phyloP scores from a whole-genome alignment of 2,113 vertebrate species.

The Psophia crepitans region DNA sequence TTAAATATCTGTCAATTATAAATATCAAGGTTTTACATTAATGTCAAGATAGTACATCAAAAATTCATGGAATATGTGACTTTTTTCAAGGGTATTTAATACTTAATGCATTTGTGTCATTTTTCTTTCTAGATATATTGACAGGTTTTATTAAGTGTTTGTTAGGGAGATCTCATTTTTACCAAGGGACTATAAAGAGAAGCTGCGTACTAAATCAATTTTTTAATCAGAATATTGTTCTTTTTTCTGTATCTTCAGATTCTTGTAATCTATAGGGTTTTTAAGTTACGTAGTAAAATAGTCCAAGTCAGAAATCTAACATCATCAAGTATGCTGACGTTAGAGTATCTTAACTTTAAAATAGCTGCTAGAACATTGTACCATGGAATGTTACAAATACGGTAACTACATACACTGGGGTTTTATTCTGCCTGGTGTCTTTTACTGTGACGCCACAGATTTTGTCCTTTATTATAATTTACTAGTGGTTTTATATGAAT shows the following conservation, averaged over 20 bases:
- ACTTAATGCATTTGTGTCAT: constrained; percentile 87
- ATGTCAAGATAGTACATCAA: constrained; percentile 88
- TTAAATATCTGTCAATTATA: constrained; percentile 88
- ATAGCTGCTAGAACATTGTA: constrained; percentile 34
- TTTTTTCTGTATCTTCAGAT: constrained; percentile 67
- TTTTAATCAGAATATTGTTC: constrained; percentile 76
- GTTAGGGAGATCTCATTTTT: constrained; percentile 83
- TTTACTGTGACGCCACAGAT: background rate
- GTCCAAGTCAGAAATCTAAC: constrained; percentile 62
- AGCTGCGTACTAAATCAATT: constrained; percentile 78
- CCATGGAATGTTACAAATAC: constrained; percentile 52
- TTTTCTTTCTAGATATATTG: constrained; percentile 84
- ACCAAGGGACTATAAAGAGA: constrained; percentile 80
- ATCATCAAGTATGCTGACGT: constrained; percentile 59
- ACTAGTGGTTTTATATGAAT: background rate
- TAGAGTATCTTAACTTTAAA: constrained; percentile 63
- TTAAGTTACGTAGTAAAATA: constrained; percentile 55
- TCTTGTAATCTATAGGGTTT: constrained; percentile 62
- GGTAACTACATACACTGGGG: constrained; percentile 46
- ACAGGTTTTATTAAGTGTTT: constrained; percentile 88
- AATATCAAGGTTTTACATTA: constrained; percentile 87
- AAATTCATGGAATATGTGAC: constrained; percentile 86
- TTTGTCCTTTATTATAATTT: background rate
- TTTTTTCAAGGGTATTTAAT: constrained; percentile 86
- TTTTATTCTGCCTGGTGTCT: constrained; percentile 12